Conservation (phyloP, 2,888 invertebrate genomes). For the Octodonta nipae region DNA sequence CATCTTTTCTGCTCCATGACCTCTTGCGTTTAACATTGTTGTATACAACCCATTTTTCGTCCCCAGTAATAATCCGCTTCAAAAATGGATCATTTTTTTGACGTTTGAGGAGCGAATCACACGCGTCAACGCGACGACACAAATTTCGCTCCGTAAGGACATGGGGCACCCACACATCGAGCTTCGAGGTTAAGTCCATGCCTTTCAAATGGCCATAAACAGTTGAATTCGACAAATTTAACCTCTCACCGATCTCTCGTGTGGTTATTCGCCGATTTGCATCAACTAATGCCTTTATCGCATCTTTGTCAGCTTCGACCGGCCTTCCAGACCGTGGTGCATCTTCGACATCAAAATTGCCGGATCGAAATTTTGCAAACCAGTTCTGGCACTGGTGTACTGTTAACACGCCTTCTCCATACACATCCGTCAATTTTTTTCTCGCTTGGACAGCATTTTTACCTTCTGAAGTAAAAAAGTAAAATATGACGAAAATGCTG, state of each 20-base stretch:
- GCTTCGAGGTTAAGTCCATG: background rate
- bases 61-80: background rate
- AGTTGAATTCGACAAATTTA: background rate
- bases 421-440: too few species aligned
- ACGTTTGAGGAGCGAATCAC: background rate
- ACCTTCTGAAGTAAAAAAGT: background rate
- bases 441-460: too few species aligned
- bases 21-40: background rate
- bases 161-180: background rate
- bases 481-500: background rate
- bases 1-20: background rate
- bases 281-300: background rate
- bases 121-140: too few species aligned
- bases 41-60: constrained; percentile 1
- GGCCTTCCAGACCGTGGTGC: background rate
- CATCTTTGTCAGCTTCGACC: background rate
- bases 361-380: background rate
- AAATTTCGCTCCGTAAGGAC: background rate
- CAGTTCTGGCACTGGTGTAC: too few species aligned
- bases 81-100: background rate
- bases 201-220: background rate
- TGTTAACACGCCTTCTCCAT: too few species aligned
- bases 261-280: background rate
- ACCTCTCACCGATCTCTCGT: background rate
- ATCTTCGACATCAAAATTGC: background rate